A percentile compares a stretch with the other conserved stretches of the same genome.
Evolutionary conservation across 2,797 vertebrate species (phyloP).

Genomic region (Parauchenoglanis ngamensis): DNA sequence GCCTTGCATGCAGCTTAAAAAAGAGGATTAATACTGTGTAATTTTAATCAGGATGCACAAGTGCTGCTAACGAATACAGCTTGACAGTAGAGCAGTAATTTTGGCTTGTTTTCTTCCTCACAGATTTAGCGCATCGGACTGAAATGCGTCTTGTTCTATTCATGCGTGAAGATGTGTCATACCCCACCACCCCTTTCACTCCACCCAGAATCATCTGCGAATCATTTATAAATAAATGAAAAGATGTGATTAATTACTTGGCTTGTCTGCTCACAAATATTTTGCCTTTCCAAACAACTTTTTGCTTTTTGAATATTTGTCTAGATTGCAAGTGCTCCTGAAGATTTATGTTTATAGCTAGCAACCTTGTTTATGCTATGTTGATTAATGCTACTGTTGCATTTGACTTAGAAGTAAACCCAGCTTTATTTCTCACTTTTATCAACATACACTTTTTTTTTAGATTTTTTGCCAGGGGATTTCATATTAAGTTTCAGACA

Average conservation of each 20-base stretch:
- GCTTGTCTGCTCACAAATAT: conserved; percentile 22
- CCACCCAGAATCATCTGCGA: conserved; percentile 28
- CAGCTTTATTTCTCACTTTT: conserved; percentile 43
- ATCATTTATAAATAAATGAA: conserved; percentile 49
- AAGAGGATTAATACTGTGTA: conserved; percentile 59
- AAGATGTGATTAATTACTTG: conserved; percentile 41
- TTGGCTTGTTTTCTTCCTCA: conserved; percentile 39
- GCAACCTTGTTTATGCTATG: conserved; percentile 25
- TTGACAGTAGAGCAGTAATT: conserved; percentile 38
- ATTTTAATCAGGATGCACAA: conserved; percentile 59
- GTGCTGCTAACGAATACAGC: conserved; percentile 46
- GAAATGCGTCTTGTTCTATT: conserved; percentile 45
- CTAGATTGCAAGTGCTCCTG: conserved; percentile 17
- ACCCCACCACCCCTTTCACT: neutral
- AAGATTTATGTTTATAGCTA: conserved; percentile 22
- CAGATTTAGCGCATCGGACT: conserved; percentile 33
- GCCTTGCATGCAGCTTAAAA: conserved; percentile 49
- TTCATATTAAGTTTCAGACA: conserved; percentile 39
- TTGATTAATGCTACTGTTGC: conserved; percentile 36
- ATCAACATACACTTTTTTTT: conserved; percentile 39
- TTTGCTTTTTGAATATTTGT: conserved; percentile 9
- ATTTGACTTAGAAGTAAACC: conserved; percentile 36
- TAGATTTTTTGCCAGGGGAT: conserved; percentile 31
- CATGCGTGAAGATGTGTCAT: neutral
- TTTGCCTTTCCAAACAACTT: conserved; percentile 20